Base-by-base conservation (phyloP, 2,888 invertebrate genomes). In the Anaspis maculata region DNA sequence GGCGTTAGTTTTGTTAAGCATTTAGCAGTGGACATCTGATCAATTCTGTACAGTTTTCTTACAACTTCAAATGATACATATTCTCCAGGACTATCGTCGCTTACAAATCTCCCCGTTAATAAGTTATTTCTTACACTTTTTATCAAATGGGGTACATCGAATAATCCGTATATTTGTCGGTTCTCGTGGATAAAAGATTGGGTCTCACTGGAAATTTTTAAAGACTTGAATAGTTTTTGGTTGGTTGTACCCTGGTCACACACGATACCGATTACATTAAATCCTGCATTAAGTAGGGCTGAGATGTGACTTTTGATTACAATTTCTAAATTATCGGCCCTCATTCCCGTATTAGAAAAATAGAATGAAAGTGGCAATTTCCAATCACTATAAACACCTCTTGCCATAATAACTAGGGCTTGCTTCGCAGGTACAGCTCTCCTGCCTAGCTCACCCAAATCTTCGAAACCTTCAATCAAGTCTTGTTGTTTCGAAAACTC, bases 211-310 rank as follows among this genome's bases (percentile, higher is more conserved):
- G 36, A 15, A 21, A 34, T 24, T 21, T 15, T 31, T 7, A 42
- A 15, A 4, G 9, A 5, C 24, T 37, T 32, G 21, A 25, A 30
- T 2, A 22, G 10, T 25, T 34, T 38, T 28, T 44, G 25, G 19
- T 45, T 48, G 24, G 38, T 44, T 9, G 46, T n/a, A n/a, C n/a
- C n/a, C n/a, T n/a, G n/a, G n/a, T n/a, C n/a, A n/a, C n/a, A n/a
- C n/a, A n/a, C n/a, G 25, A 11, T 33, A 32, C 35, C 48, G 49
- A 27, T 49, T 44, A 29, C 48, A 46, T 1, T 48, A 32, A 22
- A 37, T 30, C 32, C 28, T 9, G 34, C 31, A 23, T 36, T 27
- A 5, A 15, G 14, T 30, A 42, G 26, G 16, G 27, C 13, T 7
- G 13, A 29, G 9, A 45, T 21, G 23, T 25, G 28, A 12, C 28